Conservation (phyloP, 2,888 invertebrate species). For the Steinernema hermaphroditum region DNA sequence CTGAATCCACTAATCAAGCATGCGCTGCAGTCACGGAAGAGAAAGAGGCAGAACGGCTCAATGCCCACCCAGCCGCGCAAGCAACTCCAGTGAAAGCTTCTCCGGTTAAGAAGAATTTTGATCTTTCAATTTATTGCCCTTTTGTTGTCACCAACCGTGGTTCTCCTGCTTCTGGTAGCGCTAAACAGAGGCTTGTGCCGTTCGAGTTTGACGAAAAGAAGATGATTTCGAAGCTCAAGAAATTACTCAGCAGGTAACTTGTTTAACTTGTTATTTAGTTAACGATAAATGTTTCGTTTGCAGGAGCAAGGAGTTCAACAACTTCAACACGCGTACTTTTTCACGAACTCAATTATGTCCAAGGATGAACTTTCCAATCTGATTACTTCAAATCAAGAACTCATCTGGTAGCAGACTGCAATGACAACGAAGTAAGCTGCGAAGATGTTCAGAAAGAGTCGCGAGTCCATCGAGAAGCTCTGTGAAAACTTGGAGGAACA, state of each 20-base stretch:
- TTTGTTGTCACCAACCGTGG: no score
- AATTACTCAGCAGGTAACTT: background rate
- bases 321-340: constrained; percentile 32
- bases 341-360: background rate
- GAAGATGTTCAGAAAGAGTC: constrained; percentile 38
- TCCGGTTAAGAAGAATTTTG: background rate
- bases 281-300: background rate
- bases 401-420: constrained; percentile 40
- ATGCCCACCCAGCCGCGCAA: no score
- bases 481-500: constrained; percentile 1
- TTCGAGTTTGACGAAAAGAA: background rate
- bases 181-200: no score
- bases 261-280: background rate
- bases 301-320: background rate
- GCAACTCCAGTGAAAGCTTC: background rate
- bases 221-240: background rate
- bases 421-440: constrained; percentile 37
- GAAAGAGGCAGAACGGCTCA: no score
- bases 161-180: no score
- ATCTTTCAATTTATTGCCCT: no score
- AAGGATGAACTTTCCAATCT: constrained; percentile 35
- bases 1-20: no score
- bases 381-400: constrained; percentile 34
- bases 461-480: background rate
- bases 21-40: no score